Conservation (phyloP, 2,888 invertebrate genomes). For the Agrochola lychnidis region DNA sequence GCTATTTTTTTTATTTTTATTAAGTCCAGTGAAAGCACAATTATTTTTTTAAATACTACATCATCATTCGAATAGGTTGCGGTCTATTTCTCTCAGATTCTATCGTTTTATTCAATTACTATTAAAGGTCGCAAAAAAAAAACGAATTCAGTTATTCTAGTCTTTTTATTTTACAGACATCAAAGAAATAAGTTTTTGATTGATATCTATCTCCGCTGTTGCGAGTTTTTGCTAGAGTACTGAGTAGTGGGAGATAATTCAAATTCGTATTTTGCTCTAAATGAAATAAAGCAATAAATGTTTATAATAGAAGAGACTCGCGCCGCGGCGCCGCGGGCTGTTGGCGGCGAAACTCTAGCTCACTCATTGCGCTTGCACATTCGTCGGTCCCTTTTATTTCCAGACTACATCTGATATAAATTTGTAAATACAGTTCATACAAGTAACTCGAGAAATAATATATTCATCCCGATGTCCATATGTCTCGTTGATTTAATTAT, state of each 20-base stretch:
- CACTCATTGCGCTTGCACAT: constrained; percentile 62
- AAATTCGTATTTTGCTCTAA: constrained; percentile 77
- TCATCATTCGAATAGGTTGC: constrained; percentile 38
- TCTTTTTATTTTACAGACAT: constrained; percentile 36
- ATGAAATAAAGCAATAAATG: constrained; percentile 84
- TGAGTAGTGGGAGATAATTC: constrained; percentile 71
- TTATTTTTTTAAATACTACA: constrained; percentile 34
- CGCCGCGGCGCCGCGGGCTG: constrained; percentile 72
- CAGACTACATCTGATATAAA: constrained; percentile 64
- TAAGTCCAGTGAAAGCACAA: constrained; percentile 31
- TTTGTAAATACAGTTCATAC: constrained; percentile 63
- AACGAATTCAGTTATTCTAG: constrained; percentile 19
- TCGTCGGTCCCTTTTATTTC: constrained; percentile 69
- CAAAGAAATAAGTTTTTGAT: constrained; percentile 56
- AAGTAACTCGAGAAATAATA: constrained; percentile 36
- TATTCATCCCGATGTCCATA: constrained; percentile 45
- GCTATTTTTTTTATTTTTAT: background rate
- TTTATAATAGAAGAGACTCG: constrained; percentile 77
- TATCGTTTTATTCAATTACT: constrained; percentile 57
- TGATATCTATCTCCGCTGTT: constrained; percentile 51
- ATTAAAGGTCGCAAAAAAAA: constrained; percentile 32
- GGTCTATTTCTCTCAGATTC: constrained; percentile 49
- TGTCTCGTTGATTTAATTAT: constrained; percentile 75
- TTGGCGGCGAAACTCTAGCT: constrained; percentile 48
- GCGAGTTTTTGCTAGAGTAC: constrained; percentile 45